Evolutionary conservation across 2,888 invertebrate genomes (phyloP), one percentile per base, ranked within the genome.

Genomic region (Eupithecia inturbata): DNA sequence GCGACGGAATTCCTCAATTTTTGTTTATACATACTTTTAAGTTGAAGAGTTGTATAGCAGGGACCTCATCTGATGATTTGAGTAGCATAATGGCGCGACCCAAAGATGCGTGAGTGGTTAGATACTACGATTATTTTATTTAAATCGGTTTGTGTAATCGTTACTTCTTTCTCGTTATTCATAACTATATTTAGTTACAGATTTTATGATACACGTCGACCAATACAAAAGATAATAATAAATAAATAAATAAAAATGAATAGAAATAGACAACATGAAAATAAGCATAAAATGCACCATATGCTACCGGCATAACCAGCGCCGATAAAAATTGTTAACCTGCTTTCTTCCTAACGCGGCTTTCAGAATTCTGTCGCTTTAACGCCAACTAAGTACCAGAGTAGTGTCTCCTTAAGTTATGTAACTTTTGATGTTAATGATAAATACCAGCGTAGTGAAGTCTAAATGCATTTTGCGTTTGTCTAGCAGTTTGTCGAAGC

Each of bases 401-500:
- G 22, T 26, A 57, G 10, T 26, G n/a, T 49, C 49, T 49, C 3
- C 19, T 49, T n/a, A 53, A 31, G 26, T 66, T 41, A 45, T 62
- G 45, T 62, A 63, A n/a, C 31, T 67, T 41, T 66, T 78, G 60
- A 72, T 74, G 75, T 77, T 41, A 63, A 76, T 77, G 72, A 81
- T 77, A 7, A 28, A 28, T 28, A 26, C 16, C 31, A 28, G 49
- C n/a, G n/a, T n/a, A 49, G 77, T 76, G 74, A 76, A 14, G 67
- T 76, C 79, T 81, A 81, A 62, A 80, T 75, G 83, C 84, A 67
- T 4, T 49, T 53, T 53, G 22, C 12, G 4, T 53, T 80, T 79
- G 78, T 74, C 80, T 83, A 82, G 71, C 79, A 81, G 75, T 81
- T 79, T 75, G 77, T 82, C 80, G 67, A 75, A 76, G 10, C 75